phyloP scores from a whole-genome alignment of 2,113 vertebrate genomes.

The Anhinga anhinga region DNA sequence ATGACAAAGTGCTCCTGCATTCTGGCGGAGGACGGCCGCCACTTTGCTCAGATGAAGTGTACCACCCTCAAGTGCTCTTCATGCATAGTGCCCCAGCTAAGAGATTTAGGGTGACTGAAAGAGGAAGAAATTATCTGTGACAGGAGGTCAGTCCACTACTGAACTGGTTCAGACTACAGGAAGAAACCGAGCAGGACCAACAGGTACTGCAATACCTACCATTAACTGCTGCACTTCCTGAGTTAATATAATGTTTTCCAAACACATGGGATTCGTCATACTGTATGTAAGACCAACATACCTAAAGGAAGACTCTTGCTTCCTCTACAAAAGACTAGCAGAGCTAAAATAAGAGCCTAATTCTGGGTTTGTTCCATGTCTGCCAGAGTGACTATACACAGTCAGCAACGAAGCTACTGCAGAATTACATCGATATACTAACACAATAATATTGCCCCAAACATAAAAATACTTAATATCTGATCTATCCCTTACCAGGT shows the following conservation, averaged over 20 bases:
- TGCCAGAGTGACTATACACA: background rate
- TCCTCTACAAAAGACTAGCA: background rate
- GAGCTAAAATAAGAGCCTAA: background rate
- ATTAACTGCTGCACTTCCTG: background rate
- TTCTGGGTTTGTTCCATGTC: background rate
- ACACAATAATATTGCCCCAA: background rate
- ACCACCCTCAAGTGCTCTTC: background rate
- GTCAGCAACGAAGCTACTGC: background rate
- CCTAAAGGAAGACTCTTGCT: background rate
- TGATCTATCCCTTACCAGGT: background rate
- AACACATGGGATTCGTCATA: background rate
- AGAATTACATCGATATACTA: background rate
- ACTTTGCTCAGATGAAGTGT: background rate
- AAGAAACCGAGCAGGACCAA: background rate
- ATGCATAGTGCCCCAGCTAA: background rate
- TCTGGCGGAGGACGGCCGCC: background rate
- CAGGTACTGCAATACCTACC: background rate
- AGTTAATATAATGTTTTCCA: background rate
- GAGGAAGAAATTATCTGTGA: background rate
- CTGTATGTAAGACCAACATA: background rate
- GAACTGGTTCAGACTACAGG: background rate
- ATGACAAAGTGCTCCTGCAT: fast-evolving
- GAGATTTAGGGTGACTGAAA: background rate
- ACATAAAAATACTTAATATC: background rate
- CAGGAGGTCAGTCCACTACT: background rate